These are phyloP conservation scores for Steinernema feltiae DNA, from an alignment of 1,140 invertebrate species.

Conservation along the genomic window DNA sequence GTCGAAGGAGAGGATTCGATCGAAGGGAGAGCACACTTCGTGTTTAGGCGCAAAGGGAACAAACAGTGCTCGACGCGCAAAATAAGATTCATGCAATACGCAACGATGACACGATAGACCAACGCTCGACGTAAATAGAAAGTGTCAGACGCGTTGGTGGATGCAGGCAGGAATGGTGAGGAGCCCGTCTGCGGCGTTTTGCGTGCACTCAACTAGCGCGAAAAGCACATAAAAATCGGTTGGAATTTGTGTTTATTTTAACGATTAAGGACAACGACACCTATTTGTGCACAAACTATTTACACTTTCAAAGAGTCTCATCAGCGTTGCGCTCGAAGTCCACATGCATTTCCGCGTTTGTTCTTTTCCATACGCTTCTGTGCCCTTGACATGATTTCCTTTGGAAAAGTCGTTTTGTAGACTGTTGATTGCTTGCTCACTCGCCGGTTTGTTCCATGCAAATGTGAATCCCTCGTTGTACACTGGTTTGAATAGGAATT, in stretches of 20 bases:
- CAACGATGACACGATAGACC: neutral
- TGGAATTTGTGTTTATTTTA: constrained; percentile 1
- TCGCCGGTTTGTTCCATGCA: no score
- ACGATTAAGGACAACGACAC: neutral
- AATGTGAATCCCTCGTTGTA: no score
- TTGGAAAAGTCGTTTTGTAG: no score
- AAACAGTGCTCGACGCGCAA: neutral
- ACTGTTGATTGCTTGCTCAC: no score
- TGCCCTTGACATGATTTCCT: no score
- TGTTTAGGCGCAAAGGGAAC: neutral
- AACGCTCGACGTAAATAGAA: constrained; percentile 1
- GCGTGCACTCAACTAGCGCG: neutral
- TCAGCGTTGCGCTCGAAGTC: neutral
- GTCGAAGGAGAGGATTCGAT: neutral
- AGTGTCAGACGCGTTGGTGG: neutral
- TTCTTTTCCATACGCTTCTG: no score
- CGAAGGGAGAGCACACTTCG: neutral
- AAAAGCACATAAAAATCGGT: constrained; percentile 8
- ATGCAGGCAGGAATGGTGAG: neutral
- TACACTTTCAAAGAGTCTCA: neutral
- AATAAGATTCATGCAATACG: neutral
- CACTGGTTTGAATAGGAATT: no score
- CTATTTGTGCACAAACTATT: neutral
- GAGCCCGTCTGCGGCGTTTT: neutral
- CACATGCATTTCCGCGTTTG: neutral